Conservation (phyloP, 2,113 vertebrate genomes). For the pig (Sus scrofa) region DNA sequence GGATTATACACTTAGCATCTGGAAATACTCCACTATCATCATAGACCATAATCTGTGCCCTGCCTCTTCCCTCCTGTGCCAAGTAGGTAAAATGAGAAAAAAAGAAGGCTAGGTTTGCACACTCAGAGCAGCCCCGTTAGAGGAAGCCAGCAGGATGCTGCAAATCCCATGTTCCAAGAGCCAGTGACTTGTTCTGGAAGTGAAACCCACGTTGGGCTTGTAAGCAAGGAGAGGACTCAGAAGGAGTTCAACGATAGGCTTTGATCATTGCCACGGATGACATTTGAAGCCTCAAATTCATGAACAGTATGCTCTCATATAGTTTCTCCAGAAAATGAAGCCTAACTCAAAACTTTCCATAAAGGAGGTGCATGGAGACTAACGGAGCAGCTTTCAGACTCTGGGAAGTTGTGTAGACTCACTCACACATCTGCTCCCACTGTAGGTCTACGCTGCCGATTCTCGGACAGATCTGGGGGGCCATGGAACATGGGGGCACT, state of each 20-base stretch:
- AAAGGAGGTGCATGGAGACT: not conserved
- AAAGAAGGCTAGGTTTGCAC: not conserved
- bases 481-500: not conserved
- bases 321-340: constrained; percentile 24
- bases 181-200: not conserved
- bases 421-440: not conserved
- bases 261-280: constrained; percentile 41
- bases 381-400: not conserved
- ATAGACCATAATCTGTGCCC: not conserved
- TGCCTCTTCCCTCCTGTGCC: constrained; percentile 3
- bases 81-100: constrained; percentile 48
- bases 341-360: not conserved
- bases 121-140: not conserved
- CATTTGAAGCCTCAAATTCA: constrained; percentile 1
- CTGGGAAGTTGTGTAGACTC: not conserved
- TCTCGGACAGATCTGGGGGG: not conserved
- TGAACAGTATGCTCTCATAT: not conserved
- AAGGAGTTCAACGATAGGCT: constrained; percentile 47
- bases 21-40: constrained; percentile 67
- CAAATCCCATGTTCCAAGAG: not conserved
- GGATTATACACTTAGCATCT: constrained; percentile 75
- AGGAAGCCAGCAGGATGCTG: not conserved
- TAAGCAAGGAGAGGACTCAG: constrained; percentile 56
- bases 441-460: accelerated
- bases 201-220: not conserved